phyloP scores from a whole-genome alignment of 1,140 invertebrate species.

The Hermatobates lingyangjiaoensis region DNA sequence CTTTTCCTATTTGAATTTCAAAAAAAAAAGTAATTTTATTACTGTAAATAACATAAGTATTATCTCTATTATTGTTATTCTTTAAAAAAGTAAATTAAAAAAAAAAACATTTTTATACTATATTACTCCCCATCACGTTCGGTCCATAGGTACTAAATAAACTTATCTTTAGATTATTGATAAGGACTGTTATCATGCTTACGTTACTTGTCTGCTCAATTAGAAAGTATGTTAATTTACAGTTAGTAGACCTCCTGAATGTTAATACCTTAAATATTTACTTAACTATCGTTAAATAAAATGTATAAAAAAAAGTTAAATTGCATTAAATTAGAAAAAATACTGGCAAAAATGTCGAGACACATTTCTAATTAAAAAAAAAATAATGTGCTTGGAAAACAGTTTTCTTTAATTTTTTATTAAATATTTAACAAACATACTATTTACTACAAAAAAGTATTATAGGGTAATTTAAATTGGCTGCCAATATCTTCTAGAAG shows the following conservation, averaged over 20 bases:
- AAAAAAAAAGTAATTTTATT: slow-evolving; percentile 3
- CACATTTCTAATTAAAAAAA: no score
- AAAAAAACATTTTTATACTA: slow-evolving; percentile 12
- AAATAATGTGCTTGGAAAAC: not conserved
- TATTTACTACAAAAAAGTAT: not conserved
- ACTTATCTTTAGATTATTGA: slow-evolving; percentile 5
- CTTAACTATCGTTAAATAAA: not conserved
- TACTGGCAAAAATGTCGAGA: no score
- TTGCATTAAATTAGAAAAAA: no score
- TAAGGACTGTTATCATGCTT: slow-evolving; percentile 14
- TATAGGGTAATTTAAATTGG: not conserved
- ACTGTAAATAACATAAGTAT: slow-evolving; percentile 13
- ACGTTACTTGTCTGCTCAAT: slow-evolving; percentile 8
- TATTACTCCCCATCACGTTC: slow-evolving; percentile 11
- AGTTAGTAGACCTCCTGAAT: not conserved
- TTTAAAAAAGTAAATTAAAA: slow-evolving; percentile 10
- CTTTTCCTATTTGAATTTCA: slow-evolving; percentile 9
- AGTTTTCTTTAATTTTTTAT: no score
- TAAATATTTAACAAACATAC: not conserved
- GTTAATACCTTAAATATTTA: not conserved
- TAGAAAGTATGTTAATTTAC: slow-evolving; percentile 4
- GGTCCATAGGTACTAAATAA: slow-evolving; percentile 14
- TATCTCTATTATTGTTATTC: slow-evolving; percentile 14
- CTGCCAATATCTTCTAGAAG: not conserved
- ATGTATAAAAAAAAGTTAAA: not conserved